Conservation (phyloP, 2,113 vertebrate genomes). For the Neolamprologus caudopunctatus region DNA sequence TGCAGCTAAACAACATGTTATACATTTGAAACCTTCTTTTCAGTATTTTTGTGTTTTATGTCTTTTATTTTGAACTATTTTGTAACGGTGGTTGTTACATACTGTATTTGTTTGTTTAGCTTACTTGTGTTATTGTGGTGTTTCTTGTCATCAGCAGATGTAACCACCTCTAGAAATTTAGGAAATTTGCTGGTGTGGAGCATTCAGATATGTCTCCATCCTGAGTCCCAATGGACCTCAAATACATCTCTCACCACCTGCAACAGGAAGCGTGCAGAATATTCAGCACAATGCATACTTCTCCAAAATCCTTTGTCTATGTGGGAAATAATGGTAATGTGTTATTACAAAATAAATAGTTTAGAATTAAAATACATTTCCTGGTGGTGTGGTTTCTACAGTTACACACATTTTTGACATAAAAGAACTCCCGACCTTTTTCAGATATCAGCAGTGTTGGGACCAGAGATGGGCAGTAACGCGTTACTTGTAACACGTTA, state of each 20-base stretch:
- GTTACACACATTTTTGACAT: too few species aligned
- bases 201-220: background rate
- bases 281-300: background rate
- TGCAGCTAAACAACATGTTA: background rate
- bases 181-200: background rate
- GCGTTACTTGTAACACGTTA: too few species aligned
- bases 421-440: too few species aligned
- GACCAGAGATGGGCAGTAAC: too few species aligned
- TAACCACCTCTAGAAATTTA: background rate
- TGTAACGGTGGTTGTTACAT: background rate
- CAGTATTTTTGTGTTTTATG: background rate
- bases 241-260: background rate
- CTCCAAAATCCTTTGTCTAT: background rate
- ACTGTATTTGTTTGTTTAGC: background rate
- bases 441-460: too few species aligned
- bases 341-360: too few species aligned
- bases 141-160: background rate
- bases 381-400: too few species aligned
- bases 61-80: background rate
- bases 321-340: background rate
- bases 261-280: fast-evolving
- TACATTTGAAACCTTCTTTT: background rate
- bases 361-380: too few species aligned
- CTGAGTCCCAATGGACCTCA: background rate
- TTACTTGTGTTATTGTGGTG: background rate